Evolutionary conservation across 1,140 invertebrate genomes (phyloP).

Genomic region (Globodera ellingtonae): DNA sequence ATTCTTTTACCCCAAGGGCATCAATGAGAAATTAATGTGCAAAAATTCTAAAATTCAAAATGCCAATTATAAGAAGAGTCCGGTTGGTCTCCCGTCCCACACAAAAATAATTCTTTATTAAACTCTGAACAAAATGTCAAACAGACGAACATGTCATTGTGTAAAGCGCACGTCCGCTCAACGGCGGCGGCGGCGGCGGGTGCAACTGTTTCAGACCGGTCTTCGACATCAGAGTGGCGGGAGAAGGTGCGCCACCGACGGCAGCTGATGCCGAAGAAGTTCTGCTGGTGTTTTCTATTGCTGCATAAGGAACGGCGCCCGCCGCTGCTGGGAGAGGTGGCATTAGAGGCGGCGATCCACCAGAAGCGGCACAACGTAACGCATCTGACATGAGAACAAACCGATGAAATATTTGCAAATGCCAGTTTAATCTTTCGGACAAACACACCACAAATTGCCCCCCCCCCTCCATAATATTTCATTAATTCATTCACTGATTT

Average conservation of each 20-base stretch:
- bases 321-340: neutral
- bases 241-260: slow-evolving; percentile 1
- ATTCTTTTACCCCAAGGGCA: neutral
- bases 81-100: too few species aligned
- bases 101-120: too few species aligned
- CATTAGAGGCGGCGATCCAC: neutral
- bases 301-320: neutral
- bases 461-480: too few species aligned
- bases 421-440: too few species aligned
- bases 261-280: neutral
- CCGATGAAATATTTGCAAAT: neutral
- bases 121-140: neutral
- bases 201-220: slow-evolving; percentile 13
- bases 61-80: too few species aligned
- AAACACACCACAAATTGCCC: too few species aligned
- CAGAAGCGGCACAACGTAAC: neutral
- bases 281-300: neutral
- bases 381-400: neutral
- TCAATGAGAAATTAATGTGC: too few species aligned
- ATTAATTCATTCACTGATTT: neutral
- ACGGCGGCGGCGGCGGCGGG: neutral
- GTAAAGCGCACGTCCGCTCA: slow-evolving; percentile 18
- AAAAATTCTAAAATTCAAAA: too few species aligned
- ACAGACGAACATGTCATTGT: slow-evolving; percentile 34
- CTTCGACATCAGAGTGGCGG: neutral